These are phyloP conservation scores for Oreocharis arfaki DNA, from an alignment of 2,113 vertebrate genomes.

Conservation along the genomic window DNA sequence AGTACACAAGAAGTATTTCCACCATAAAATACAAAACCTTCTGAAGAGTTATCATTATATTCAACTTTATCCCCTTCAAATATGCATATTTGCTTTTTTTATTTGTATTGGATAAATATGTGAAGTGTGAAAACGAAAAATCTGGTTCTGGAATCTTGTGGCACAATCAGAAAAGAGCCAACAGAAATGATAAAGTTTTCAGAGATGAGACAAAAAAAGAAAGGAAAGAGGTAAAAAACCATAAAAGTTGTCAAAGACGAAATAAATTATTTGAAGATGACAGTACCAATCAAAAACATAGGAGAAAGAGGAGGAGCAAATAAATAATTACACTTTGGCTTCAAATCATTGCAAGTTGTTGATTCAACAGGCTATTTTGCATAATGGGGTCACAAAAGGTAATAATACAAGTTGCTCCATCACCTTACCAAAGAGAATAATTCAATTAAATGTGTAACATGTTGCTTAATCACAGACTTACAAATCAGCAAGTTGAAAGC, in stretches of 20 bases:
- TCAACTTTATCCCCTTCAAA: background rate
- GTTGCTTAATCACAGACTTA: background rate
- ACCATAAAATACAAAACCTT: background rate
- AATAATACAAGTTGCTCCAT: background rate
- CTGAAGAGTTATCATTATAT: background rate
- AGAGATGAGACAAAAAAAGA: background rate
- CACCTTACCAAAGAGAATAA: background rate
- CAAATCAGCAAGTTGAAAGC: background rate
- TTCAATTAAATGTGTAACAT: background rate
- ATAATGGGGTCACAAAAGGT: background rate
- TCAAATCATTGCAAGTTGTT: background rate
- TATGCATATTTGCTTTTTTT: background rate
- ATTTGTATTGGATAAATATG: background rate
- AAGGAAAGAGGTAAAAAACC: background rate
- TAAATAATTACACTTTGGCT: background rate
- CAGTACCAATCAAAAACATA: background rate
- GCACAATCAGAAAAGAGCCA: background rate
- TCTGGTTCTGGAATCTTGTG: background rate
- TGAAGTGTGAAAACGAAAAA: background rate
- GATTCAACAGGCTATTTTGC: background rate
- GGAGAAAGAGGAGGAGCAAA: background rate
- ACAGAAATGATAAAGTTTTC: background rate
- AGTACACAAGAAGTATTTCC: background rate
- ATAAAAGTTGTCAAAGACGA: background rate
- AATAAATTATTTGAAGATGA: background rate